These are phyloP conservation scores for Etheostoma spectabile DNA, from an alignment of 2,113 vertebrate species.

Conservation along the genomic window DNA sequence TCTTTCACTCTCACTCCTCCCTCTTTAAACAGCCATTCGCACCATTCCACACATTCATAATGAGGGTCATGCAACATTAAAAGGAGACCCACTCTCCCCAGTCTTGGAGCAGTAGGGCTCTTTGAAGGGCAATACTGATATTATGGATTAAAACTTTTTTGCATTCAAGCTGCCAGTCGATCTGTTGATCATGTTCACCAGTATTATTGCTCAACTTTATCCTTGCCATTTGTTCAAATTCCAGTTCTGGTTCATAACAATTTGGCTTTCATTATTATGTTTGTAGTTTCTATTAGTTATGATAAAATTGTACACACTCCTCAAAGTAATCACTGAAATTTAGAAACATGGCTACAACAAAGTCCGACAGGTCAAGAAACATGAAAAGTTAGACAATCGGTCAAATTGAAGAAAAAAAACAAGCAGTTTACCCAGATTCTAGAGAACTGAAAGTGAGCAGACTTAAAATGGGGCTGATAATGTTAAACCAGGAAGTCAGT, in stretches of 20 bases:
- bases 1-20: constrained; percentile 9
- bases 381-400: too few relatives aligned
- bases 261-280: not conserved
- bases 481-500: too few relatives aligned
- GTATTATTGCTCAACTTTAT: not conserved
- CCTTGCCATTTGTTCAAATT: not conserved
- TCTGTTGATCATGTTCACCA: not conserved
- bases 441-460: too few relatives aligned
- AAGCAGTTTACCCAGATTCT: too few relatives aligned
- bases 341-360: too few relatives aligned
- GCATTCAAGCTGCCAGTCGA: not conserved
- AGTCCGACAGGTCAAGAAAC: too few relatives aligned
- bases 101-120: not conserved
- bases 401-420: too few relatives aligned
- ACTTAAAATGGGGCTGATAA: too few relatives aligned
- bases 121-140: not conserved
- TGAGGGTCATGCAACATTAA: not conserved
- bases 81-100: not conserved
- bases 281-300: not conserved
- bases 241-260: too few relatives aligned
- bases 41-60: not conserved
- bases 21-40: not conserved
- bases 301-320: not conserved
- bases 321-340: not conserved
- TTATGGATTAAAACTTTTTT: not conserved